Evolutionary conservation across 2,113 vertebrate genomes (phyloP).

Genomic region (Lagenorhynchus albirostris): DNA sequence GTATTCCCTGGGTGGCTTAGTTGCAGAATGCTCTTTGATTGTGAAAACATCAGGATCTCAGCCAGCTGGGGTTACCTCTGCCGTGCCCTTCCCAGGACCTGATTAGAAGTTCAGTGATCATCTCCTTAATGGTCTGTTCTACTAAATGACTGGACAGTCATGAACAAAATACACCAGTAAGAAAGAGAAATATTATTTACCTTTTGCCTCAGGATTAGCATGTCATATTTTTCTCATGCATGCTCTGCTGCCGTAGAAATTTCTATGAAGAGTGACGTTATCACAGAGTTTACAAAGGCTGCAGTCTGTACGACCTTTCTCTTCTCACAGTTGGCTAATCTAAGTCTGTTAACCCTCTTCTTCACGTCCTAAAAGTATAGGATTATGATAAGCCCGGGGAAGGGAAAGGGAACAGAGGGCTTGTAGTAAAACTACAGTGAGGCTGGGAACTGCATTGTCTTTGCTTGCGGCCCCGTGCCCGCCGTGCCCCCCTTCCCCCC

Average conservation of each 20-base stretch:
- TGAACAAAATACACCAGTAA: background rate
- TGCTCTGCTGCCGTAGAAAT: background rate
- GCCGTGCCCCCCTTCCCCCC: no score
- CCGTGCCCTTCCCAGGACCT: background rate
- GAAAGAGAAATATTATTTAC: background rate
- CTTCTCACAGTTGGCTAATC: background rate
- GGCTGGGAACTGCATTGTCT: background rate
- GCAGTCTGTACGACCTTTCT: background rate
- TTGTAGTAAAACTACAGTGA: fast-evolving
- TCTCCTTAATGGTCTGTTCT: conserved; percentile 1
- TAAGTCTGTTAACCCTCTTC: background rate
- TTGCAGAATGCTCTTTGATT: background rate
- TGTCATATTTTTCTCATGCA: background rate
- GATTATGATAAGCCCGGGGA: background rate
- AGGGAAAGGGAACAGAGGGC: background rate
- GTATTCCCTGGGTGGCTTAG: background rate
- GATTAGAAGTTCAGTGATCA: background rate
- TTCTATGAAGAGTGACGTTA: background rate
- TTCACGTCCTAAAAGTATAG: background rate
- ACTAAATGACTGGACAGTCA: background rate
- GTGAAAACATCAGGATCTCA: background rate
- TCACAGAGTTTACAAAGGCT: background rate
- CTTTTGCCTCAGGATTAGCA: background rate
- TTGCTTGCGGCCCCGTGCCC: background rate
- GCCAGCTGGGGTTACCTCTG: background rate